These are phyloP conservation scores for Tamandua tetradactyla DNA, from an alignment of 2,797 vertebrate species.

Conservation along the genomic window DNA sequence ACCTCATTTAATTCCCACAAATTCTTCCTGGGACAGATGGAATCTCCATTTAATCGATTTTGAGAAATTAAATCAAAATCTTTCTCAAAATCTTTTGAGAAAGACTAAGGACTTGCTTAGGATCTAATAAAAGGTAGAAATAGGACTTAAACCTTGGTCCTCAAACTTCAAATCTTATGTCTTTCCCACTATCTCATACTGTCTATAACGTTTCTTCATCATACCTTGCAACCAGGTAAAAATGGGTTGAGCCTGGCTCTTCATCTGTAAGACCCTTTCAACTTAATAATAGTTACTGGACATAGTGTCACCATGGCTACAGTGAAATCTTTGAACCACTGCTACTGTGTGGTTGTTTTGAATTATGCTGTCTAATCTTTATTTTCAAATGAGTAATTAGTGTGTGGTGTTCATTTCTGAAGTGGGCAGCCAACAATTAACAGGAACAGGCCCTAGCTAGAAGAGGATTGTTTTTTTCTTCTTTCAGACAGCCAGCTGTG, in stretches of 20 bases:
- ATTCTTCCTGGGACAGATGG: neutral
- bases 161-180: neutral
- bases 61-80: no score
- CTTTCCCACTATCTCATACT: neutral
- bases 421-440: slow-evolving; percentile 51
- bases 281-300: slow-evolving; percentile 35
- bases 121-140: neutral
- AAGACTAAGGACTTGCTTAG: neutral
- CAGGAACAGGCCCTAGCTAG: slow-evolving; percentile 38
- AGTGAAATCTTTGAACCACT: slow-evolving; percentile 59
- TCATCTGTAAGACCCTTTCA: slow-evolving; percentile 39
- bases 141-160: neutral
- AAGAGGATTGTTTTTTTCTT: slow-evolving; percentile 46
- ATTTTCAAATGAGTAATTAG: slow-evolving; percentile 69
- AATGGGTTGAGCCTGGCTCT: slow-evolving; percentile 33
- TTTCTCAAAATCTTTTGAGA: no score
- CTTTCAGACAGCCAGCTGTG: neutral
- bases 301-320: slow-evolving; percentile 22
- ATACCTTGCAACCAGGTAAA: slow-evolving; percentile 38
- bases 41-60: neutral
- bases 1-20: neutral
- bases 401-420: slow-evolving; percentile 59
- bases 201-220: slow-evolving; percentile 10
- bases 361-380: slow-evolving; percentile 51
- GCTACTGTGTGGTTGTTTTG: slow-evolving; percentile 40